A percentile compares a stretch with the other conserved stretches of the same genome.
phyloP scores from a whole-genome alignment of 2,888 invertebrate genomes.

The Drosophila basisetae region DNA sequence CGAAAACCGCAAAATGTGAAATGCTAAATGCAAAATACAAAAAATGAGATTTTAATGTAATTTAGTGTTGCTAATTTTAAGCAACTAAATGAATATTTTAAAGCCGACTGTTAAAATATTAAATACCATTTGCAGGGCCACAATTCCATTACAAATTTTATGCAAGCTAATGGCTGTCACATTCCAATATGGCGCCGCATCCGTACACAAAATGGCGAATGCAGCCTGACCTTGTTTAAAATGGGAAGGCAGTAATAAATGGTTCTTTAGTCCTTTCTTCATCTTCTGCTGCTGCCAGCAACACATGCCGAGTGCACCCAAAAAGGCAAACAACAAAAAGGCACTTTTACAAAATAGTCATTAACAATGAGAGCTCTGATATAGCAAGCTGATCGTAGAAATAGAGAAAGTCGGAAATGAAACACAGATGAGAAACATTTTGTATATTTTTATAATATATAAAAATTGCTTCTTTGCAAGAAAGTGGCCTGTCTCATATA shows the following conservation, averaged over 20 bases:
- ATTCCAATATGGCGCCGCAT: slow-evolving; percentile 44
- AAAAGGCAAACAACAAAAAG: slow-evolving; percentile 1
- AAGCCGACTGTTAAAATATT: slow-evolving; percentile 12
- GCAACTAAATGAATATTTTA: slow-evolving; percentile 9
- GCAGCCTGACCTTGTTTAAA: slow-evolving; percentile 53
- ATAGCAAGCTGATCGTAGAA: not conserved
- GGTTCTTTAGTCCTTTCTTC: slow-evolving; percentile 31
- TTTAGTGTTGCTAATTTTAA: slow-evolving; percentile 18
- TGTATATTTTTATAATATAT: not conserved
- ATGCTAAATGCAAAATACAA: slow-evolving; percentile 8
- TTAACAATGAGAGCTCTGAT: not conserved
- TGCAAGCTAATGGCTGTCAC: slow-evolving; percentile 56
- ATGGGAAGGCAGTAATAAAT: slow-evolving; percentile 50
- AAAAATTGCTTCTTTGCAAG: no score
- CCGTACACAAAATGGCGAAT: slow-evolving; percentile 38
- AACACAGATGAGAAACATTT: not conserved
- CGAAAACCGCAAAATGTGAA: slow-evolving; percentile 16
- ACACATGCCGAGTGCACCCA: slow-evolving; percentile 45
- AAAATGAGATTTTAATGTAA: slow-evolving; percentile 14
- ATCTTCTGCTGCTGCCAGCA: slow-evolving; percentile 50
- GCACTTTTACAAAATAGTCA: slow-evolving; percentile 10
- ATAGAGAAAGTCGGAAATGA: not conserved
- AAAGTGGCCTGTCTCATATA: no score
- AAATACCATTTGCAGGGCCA: slow-evolving; percentile 23
- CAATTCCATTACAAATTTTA: slow-evolving; percentile 33